phyloP scores from a whole-genome alignment of 2,113 vertebrate genomes.

The Macquaria australasica region DNA sequence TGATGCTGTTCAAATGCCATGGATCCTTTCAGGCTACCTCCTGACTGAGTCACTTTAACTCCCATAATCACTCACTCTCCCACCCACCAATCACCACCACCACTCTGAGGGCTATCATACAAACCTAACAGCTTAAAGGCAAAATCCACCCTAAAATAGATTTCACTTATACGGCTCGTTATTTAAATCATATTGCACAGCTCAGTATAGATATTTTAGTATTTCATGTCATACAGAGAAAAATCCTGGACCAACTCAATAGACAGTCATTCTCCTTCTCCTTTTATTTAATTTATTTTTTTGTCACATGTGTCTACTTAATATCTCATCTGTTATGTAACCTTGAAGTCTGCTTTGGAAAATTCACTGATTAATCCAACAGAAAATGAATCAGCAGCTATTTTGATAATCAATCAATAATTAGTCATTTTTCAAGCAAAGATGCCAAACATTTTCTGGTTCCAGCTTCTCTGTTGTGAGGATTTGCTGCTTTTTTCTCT shows the following conservation, averaged over 20 bases:
- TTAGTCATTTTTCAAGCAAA: neutral
- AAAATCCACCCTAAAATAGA: constrained; percentile 12
- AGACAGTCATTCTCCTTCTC: neutral
- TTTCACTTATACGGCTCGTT: neutral
- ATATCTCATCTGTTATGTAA: neutral
- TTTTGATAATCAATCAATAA: neutral
- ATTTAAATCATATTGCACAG: constrained; percentile 15
- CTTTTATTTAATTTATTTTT: neutral
- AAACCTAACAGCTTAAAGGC: constrained; percentile 18
- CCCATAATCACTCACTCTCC: constrained; percentile 47
- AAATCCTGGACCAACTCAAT: too few species aligned
- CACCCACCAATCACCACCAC: constrained; percentile 20
- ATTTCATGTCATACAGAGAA: neutral
- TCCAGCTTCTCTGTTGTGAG: neutral
- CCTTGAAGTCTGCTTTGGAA: neutral
- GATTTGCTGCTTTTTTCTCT: neutral
- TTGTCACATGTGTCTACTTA: neutral
- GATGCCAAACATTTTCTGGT: neutral
- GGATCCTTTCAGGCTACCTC: constrained; percentile 61
- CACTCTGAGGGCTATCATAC: constrained; percentile 19
- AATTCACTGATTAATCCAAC: neutral
- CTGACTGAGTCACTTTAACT: constrained; percentile 67
- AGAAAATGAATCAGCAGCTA: neutral
- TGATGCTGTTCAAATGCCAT: constrained; percentile 70
- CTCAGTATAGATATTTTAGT: neutral